Conservation (phyloP, 2,113 vertebrate species). For the Serinus canaria region DNA sequence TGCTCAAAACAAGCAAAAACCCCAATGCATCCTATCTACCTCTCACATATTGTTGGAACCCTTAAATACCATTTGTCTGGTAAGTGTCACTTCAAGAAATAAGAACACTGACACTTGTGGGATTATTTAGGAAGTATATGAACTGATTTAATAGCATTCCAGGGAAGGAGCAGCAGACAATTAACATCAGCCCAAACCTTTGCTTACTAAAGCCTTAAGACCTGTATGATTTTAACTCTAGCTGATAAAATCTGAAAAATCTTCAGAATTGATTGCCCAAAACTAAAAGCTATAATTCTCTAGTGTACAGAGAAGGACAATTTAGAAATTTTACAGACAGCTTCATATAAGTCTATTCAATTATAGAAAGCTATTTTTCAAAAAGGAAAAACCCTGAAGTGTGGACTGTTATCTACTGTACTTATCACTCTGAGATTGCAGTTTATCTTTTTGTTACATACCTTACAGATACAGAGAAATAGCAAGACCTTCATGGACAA, state of each 20-base stretch:
- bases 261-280: background rate
- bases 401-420: background rate
- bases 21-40: background rate
- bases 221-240: background rate
- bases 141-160: background rate
- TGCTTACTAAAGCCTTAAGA: background rate
- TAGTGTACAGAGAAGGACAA: background rate
- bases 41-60: background rate
- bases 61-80: background rate
- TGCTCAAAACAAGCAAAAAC: fast-evolving
- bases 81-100: background rate
- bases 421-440: background rate
- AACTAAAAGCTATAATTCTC: background rate
- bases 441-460: background rate
- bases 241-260: background rate
- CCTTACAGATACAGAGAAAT: background rate
- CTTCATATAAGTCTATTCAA: background rate
- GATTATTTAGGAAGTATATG: background rate
- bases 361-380: background rate
- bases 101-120: background rate
- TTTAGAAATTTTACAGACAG: background rate
- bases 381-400: background rate
- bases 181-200: background rate
- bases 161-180: background rate
- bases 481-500: background rate